Evolutionary conservation across 2,888 invertebrate genomes (phyloP).

Genomic region (Melinopterus prodromus): DNA sequence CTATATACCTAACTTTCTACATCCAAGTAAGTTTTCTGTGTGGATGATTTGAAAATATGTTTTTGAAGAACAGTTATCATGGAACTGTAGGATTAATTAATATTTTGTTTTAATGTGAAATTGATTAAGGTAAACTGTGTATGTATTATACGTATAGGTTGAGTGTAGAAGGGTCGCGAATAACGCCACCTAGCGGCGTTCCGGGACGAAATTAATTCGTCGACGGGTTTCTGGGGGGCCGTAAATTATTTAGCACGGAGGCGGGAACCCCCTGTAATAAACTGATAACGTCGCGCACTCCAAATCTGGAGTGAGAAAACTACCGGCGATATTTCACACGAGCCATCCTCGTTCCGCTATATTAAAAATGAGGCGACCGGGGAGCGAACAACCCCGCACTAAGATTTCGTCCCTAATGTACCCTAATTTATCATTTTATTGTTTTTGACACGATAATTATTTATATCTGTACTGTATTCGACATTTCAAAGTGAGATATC

Average conservation of each 20-base stretch:
- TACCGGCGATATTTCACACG: background rate
- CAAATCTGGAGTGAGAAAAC: background rate
- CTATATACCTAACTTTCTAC: too few relatives aligned
- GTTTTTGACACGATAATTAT: background rate
- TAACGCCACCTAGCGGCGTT: background rate
- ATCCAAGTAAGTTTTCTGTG: too few relatives aligned
- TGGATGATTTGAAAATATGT: too few relatives aligned
- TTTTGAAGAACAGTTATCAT: too few relatives aligned
- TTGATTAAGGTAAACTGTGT: too few relatives aligned
- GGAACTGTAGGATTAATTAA: too few relatives aligned
- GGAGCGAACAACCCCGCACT: background rate
- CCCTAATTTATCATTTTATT: too few relatives aligned
- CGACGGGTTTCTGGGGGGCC: background rate
- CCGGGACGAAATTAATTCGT: background rate
- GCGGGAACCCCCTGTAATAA: background rate
- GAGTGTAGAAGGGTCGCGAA: background rate
- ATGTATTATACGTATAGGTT: too few relatives aligned
- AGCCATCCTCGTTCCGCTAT: background rate
- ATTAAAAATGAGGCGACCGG: background rate
- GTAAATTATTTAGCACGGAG: background rate
- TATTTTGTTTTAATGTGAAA: too few relatives aligned
- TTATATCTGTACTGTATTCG: too few relatives aligned
- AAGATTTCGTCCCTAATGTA: too few relatives aligned
- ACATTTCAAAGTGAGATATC: too few relatives aligned
- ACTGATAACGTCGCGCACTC: background rate